phyloP scores from a whole-genome alignment of 2,888 invertebrate genomes.

The Euspilapteryx auroguttella region DNA sequence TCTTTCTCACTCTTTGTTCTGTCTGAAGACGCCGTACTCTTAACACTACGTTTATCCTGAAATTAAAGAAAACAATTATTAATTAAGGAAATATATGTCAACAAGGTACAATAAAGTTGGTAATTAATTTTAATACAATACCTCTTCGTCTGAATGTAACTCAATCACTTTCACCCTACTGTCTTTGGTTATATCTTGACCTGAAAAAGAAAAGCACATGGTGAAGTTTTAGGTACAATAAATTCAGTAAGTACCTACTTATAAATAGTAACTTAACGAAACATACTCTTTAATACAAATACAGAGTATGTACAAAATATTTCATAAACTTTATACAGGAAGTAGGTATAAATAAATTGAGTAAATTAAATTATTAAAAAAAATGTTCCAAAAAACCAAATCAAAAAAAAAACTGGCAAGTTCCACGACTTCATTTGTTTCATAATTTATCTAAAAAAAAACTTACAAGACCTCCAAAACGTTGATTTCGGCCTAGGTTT shows the following conservation, averaged over 20 bases:
- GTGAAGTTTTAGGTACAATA: slow-evolving; percentile 8
- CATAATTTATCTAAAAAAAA: too few relatives aligned
- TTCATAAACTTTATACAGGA: background rate
- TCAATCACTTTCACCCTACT: slow-evolving; percentile 53
- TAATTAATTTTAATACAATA: too few relatives aligned
- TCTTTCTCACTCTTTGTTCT: slow-evolving; percentile 44
- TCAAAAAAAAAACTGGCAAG: background rate
- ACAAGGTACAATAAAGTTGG: too few relatives aligned
- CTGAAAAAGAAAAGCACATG: slow-evolving; percentile 30
- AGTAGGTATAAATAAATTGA: too few relatives aligned
- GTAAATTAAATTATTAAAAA: background rate
- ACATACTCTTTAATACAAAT: too few relatives aligned
- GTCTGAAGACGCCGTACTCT: slow-evolving; percentile 42
- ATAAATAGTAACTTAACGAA: too few relatives aligned
- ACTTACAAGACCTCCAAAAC: slow-evolving; percentile 42
- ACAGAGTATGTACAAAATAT: background rate
- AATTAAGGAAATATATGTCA: background rate
- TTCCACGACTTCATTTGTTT: slow-evolving; percentile 7
- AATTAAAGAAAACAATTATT: slow-evolving; percentile 10
- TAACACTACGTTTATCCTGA: slow-evolving; percentile 53
- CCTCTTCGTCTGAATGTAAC: slow-evolving; percentile 48
- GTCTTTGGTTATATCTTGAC: slow-evolving; percentile 55
- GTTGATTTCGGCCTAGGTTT: slow-evolving; percentile 16
- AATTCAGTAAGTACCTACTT: background rate
- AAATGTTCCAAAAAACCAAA: background rate